phyloP scores from a whole-genome alignment of 2,797 vertebrate genomes.

The Lepus townsendii region DNA sequence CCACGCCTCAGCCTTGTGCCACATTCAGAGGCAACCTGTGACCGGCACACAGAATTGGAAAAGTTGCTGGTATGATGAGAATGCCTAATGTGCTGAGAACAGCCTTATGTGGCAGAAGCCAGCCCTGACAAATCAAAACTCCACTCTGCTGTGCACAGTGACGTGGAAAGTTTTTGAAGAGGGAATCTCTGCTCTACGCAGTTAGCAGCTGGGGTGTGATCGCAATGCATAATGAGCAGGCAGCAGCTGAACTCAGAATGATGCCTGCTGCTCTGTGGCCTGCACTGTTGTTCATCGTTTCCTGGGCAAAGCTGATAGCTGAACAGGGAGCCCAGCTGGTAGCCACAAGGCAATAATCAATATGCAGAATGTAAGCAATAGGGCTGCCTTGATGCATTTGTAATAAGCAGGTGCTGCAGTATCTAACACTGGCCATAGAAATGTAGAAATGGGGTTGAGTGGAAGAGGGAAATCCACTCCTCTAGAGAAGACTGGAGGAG shows the following conservation, averaged over 20 bases:
- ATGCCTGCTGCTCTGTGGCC: background rate
- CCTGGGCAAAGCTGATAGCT: background rate
- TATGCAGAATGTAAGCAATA: background rate
- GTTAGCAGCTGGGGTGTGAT: background rate
- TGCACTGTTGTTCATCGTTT: background rate
- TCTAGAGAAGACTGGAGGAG: background rate
- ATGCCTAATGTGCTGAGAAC: background rate
- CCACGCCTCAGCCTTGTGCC: background rate
- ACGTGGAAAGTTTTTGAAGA: slow-evolving; percentile 32
- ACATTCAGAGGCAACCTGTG: background rate
- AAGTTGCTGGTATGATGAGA: background rate
- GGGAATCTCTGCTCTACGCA: slow-evolving; percentile 74
- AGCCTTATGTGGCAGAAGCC: background rate
- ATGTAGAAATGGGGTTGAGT: background rate
- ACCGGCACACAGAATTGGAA: background rate
- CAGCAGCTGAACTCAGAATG: background rate
- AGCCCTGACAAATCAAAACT: background rate
- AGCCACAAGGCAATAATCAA: background rate
- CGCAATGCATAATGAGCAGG: background rate
- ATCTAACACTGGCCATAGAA: background rate
- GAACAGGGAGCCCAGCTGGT: background rate
- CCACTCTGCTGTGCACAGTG: background rate
- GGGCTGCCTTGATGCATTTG: background rate
- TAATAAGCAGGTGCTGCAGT: background rate
- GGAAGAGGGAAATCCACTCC: background rate